phyloP scores from a whole-genome alignment of 2,888 invertebrate genomes.

The Uropetala carovei region DNA sequence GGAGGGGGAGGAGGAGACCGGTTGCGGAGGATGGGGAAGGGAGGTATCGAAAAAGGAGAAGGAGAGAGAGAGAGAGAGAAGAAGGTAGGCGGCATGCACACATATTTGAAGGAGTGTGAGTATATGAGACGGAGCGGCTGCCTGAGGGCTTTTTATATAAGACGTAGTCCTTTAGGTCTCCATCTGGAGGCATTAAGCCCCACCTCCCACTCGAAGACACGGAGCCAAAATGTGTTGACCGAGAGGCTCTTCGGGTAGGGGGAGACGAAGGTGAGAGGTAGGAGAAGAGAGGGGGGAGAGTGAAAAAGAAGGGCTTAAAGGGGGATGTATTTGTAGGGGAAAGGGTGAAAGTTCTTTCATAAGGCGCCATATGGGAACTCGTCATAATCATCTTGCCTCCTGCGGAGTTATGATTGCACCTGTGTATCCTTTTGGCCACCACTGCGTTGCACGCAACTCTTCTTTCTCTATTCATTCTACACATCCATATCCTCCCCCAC shows the following conservation, averaged over 20 bases:
- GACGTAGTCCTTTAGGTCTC: neutral
- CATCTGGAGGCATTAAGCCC: slow-evolving; percentile 4
- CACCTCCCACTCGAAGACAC: neutral
- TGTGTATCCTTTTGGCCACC: neutral
- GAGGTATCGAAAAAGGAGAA: neutral
- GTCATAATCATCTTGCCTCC: slow-evolving; percentile 54
- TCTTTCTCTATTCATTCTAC: neutral
- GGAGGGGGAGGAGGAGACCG: neutral
- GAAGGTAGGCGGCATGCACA: neutral
- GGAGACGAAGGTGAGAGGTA: neutral
- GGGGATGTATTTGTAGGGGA: neutral
- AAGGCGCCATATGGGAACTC: slow-evolving; percentile 61
- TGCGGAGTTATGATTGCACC: slow-evolving; percentile 50
- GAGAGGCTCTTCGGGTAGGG: neutral
- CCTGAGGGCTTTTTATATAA: neutral
- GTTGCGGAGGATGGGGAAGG: neutral
- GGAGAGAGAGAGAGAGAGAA: neutral
- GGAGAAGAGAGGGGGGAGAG: neutral
- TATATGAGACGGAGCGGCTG: neutral
- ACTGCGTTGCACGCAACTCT: no score
- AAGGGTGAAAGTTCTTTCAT: neutral
- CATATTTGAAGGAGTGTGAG: neutral
- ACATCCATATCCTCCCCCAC: neutral
- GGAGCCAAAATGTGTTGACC: neutral
- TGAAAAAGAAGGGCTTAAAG: neutral